A percentile compares a stretch with the other conserved stretches of the same genome.
Conservation (phyloP, 2,797 vertebrate species). For the Melanotaenia parkinsoni region DNA sequence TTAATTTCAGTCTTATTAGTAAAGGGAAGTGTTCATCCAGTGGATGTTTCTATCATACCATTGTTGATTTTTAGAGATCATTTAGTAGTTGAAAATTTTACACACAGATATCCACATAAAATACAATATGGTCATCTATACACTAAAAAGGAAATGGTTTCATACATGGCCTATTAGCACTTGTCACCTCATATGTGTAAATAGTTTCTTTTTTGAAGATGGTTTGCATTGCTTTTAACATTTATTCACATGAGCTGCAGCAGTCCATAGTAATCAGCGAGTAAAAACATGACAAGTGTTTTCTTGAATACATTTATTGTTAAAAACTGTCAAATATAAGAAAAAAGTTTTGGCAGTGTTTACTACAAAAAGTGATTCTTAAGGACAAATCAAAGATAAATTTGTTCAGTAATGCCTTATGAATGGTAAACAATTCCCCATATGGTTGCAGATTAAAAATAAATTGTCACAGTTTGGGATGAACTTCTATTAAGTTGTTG, state of each 20-base stretch:
- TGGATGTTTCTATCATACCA: too few species aligned
- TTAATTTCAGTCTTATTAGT: neutral
- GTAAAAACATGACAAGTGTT: constrained; percentile 13
- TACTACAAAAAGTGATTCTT: constrained; percentile 66
- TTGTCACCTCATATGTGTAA: constrained; percentile 21
- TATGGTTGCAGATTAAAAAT: constrained; percentile 26
- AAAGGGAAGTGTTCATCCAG: too few species aligned
- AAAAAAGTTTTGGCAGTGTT: constrained; percentile 68
- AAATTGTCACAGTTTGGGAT: constrained; percentile 21
- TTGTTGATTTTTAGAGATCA: too few species aligned
- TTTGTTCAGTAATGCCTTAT: constrained; percentile 12
- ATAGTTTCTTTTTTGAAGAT: constrained; percentile 21
- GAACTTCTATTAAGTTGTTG: constrained; percentile 12
- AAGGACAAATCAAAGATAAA: constrained; percentile 46
- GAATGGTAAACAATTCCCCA: constrained; percentile 35
- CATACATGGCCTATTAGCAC: neutral
- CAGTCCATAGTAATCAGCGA: neutral
- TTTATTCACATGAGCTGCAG: neutral
- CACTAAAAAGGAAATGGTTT: neutral
- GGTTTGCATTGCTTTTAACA: neutral
- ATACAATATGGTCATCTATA: neutral
- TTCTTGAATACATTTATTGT: constrained; percentile 75
- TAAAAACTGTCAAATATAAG: constrained; percentile 66
- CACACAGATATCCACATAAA: neutral
- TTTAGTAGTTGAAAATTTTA: neutral